Evolutionary conservation across 2,113 vertebrate species (phyloP), one percentile per base, ranked within the genome.

Genomic region (Cygnus atratus): DNA sequence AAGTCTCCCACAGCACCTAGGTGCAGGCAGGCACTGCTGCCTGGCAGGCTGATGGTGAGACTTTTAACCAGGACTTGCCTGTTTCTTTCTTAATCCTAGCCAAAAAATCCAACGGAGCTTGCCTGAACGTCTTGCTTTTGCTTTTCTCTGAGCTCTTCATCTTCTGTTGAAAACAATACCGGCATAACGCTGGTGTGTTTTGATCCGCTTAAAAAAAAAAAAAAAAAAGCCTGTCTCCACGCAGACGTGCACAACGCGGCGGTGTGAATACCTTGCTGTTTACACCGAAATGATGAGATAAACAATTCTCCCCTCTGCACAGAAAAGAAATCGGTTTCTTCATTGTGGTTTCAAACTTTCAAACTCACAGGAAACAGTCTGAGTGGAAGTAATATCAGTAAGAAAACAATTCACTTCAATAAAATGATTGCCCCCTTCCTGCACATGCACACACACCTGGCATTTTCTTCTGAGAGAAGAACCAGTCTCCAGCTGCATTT

Each of bases 181-280:
- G 5, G 16, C 12, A 3, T 28, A 25, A 18, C n/a, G 28, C 16
- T 3, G 31, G 8, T 12, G 31, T n/a, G 4, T 44, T 28, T 7
- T 13, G 65, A 55, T 63, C 6, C 18, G 8, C 37, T 59, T 29
- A 20, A 46, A 46, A 20, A 46, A 46, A 46, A 11, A 31, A 33
- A 77, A 31, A 39, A 12, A 11, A 48, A 43, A 1, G 10, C 24
- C 12, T 14, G 19, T 14, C 58, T 62, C 78, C 39, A 3, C 0
- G 0, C 17, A 3, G 2, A 9, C 0, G 1, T 3, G 57, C 48
- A 25, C 20, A 24, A 28, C 0, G 10, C 26, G 26, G 6, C 0
- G 0, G 10, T 0, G 1, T 78, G 58, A 83, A 70, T 82, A 74
- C 14, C 16, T 3, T 0, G 16, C 29, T 58, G 81, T 62, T 93